Conservation (phyloP, 2,888 invertebrate species). For the Brenthis ino region DNA sequence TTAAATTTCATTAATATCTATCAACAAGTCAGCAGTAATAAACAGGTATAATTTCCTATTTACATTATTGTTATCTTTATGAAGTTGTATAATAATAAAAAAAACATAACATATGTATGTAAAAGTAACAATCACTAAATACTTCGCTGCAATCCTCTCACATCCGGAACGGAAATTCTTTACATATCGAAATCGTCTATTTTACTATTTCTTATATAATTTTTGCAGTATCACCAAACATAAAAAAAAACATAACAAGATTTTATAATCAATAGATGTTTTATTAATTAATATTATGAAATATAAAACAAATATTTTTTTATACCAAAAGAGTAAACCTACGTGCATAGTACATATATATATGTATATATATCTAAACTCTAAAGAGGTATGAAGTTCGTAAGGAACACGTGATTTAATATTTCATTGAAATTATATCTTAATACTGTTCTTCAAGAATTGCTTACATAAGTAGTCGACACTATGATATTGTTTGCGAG, state of each 20-base stretch:
- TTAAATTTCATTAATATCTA: too few relatives aligned
- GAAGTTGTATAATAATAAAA: too few relatives aligned
- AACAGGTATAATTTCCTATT: too few relatives aligned
- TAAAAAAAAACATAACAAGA: conserved; percentile 1
- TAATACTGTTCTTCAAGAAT: not conserved
- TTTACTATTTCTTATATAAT: conserved; percentile 10
- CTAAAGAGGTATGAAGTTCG: too few relatives aligned
- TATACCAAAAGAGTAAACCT: too few relatives aligned
- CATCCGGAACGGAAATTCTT: conserved; percentile 63
- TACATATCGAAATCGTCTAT: conserved; percentile 8
- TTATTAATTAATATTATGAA: not conserved
- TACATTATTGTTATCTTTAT: too few relatives aligned
- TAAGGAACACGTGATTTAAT: not conserved
- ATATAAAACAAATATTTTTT: not conserved
- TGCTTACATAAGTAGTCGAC: conserved; percentile 26
- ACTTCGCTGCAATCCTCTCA: conserved; percentile 32
- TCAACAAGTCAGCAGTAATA: too few relatives aligned
- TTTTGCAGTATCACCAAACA: not conserved
- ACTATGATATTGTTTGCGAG: conserved; percentile 20
- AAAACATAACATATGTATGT: conserved; percentile 1
- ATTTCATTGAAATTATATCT: conserved; percentile 1
- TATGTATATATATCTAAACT: too few relatives aligned
- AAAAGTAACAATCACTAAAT: not conserved
- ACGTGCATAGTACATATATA: too few relatives aligned
- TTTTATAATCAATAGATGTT: not conserved